Conservation (phyloP, 2,888 invertebrate genomes). For the Cosmopolites sordidus region DNA sequence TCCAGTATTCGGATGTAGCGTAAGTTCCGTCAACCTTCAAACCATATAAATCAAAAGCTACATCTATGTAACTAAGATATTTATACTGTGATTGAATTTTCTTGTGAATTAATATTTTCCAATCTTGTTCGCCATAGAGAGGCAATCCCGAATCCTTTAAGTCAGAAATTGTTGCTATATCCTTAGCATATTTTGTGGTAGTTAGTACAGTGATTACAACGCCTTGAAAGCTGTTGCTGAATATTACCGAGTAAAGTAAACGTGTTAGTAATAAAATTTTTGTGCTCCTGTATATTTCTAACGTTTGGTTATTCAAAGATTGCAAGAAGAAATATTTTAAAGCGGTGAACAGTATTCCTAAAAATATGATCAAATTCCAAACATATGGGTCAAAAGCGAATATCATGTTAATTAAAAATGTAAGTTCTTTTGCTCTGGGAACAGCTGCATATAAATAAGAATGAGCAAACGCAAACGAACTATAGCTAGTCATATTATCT, state of each 20-base stretch:
- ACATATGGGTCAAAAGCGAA: conserved; percentile 15
- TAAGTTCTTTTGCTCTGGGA: conserved; percentile 8
- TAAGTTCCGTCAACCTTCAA: no score
- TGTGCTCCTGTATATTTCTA: not conserved
- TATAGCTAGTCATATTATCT: not conserved
- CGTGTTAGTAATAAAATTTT: not conserved
- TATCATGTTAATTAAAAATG: conserved; percentile 7
- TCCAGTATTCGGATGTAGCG: no score
- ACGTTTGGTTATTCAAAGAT: not conserved
- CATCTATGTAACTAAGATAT: not conserved
- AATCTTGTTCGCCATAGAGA: not conserved
- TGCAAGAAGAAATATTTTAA: not conserved
- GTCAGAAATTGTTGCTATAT: not conserved
- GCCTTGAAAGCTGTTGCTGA: not conserved
- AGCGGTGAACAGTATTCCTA: not conserved
- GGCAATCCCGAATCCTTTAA: not conserved
- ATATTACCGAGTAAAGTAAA: not conserved
- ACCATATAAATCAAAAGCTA: no score
- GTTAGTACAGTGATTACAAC: not conserved
- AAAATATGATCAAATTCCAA: conserved; percentile 6
- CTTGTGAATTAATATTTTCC: not conserved
- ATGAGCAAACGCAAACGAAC: conserved; percentile 8
- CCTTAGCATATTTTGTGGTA: not conserved
- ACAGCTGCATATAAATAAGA: conserved; percentile 9
- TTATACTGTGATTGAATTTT: not conserved